Evolutionary conservation across 2,113 vertebrate species (phyloP), one percentile per base, ranked within the genome.

Genomic region (Pterophyllum scalare): DNA sequence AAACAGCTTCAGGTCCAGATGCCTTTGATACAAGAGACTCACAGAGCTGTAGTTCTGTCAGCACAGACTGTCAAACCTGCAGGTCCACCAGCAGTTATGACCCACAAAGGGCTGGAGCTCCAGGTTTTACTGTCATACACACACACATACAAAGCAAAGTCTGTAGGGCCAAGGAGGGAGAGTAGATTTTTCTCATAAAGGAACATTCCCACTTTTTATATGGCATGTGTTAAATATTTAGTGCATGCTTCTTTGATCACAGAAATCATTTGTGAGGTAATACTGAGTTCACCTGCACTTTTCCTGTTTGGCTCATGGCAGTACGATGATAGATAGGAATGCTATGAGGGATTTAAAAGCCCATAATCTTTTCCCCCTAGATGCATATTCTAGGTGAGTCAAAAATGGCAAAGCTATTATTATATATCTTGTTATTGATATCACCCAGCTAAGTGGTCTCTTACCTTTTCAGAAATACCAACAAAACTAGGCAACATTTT

Each of bases 241-340:
- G 14, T 52, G 67, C 33, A 33, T 35, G 38, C 59, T 17, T 78
- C 90, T 94, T 91, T 93, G 86, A 94, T 93, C 90, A 87, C 81
- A 57, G 62, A 60, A 87, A 76, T 84, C 85, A 77, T 88, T 89
- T 67, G 72, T 58, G 62, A 82, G 79, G 78, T 62, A 49, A 86
- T 9, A 0, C 52, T 17, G 76, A 81, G 46, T 77, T 85, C 67
- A 83, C 12, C 64, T 57, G 60, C 76, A 61, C 54, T 14, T 4
- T 46, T 61, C 13, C 19, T 58, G 1, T 57, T 75, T 22, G 6
- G 38, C 26, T 60, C 26, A 52, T 40, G 17, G n/a, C 35, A 49
- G 19, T 1, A 2, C 11, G 5, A 10, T 33, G 57, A 62, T 40
- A 58, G 60, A 43, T 20, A 4, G 2, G 2, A 28, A 58, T 7